A percentile compares a stretch with the other conserved stretches of the same genome.
phyloP scores from a whole-genome alignment of 2,888 invertebrate species.

The Ptychoptera albimana region DNA sequence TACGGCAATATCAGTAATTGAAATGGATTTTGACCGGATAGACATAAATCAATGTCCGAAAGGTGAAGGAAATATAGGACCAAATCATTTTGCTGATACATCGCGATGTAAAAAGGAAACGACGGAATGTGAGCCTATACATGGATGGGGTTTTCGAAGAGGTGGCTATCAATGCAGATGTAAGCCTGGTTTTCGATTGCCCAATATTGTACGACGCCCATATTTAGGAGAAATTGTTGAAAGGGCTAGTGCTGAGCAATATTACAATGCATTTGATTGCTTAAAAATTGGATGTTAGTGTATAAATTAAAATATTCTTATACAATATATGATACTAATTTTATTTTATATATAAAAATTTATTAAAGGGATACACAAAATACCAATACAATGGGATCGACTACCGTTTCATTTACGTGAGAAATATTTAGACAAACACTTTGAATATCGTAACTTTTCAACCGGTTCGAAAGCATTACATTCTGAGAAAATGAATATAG shows the following conservation, averaged over 20 bases:
- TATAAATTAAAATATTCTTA: background rate
- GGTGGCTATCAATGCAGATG: constrained; percentile 94
- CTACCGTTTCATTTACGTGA: constrained; percentile 54
- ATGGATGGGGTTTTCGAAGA: constrained; percentile 90
- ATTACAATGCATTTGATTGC: constrained; percentile 86
- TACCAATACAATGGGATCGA: constrained; percentile 69
- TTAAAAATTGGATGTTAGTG: constrained; percentile 76
- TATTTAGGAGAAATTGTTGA: constrained; percentile 90
- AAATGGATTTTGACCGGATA: constrained; percentile 91
- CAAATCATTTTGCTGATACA: constrained; percentile 79
- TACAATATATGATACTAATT: constrained; percentile 7
- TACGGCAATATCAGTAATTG: constrained; percentile 80
- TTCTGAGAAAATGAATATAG: constrained; percentile 52
- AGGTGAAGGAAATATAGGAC: constrained; percentile 73
- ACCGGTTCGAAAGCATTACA: constrained; percentile 49
- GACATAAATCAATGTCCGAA: constrained; percentile 95
- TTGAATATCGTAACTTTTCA: constrained; percentile 56
- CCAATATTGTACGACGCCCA: constrained; percentile 72
- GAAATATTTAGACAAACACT: constrained; percentile 54
- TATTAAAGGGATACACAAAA: constrained; percentile 66
- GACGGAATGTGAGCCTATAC: constrained; percentile 90
- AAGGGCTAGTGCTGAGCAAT: constrained; percentile 81
- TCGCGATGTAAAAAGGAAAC: constrained; percentile 82
- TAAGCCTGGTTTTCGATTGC: constrained; percentile 73
- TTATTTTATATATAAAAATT: constrained; percentile 9